Conservation (phyloP, 2,113 vertebrate species). For the Dromas ardeola region DNA sequence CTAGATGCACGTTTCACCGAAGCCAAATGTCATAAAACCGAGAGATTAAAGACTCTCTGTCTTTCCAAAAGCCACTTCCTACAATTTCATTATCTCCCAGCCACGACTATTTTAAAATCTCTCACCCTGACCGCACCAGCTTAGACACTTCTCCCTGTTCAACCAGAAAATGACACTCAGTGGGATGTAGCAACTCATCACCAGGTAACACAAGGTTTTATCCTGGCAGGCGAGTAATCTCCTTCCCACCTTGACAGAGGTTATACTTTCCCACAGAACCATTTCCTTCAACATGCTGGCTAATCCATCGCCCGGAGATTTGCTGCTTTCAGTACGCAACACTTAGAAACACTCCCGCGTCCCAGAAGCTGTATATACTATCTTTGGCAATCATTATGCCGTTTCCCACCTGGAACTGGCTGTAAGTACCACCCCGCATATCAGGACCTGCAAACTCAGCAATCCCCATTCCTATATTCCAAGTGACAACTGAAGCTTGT, state of each 20-base stretch:
- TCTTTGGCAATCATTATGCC: fast-evolving
- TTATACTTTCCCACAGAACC: not conserved
- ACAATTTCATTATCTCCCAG: not conserved
- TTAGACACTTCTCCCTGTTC: not conserved
- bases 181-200: not conserved
- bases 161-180: not conserved
- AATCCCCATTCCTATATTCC: not conserved
- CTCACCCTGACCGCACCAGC: constrained; percentile 32
- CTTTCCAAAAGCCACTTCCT: constrained; percentile 54
- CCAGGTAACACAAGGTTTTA: not conserved
- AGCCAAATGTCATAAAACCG: not conserved
- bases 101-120: not conserved
- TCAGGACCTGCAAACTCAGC: not conserved
- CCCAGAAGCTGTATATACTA: fast-evolving
- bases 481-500: not conserved
- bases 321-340: fast-evolving
- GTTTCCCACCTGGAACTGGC: not conserved
- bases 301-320: not conserved
- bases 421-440: fast-evolving
- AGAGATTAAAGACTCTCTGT: not conserved
- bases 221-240: not conserved
- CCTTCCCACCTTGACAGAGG: not conserved
- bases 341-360: fast-evolving
- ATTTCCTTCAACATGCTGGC: fast-evolving
- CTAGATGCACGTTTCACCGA: too few species aligned